A percentile compares a stretch with the other conserved stretches of the same genome.
Conservation (phyloP, 2,888 invertebrate species). For the Dorcus parallelipipedus region DNA sequence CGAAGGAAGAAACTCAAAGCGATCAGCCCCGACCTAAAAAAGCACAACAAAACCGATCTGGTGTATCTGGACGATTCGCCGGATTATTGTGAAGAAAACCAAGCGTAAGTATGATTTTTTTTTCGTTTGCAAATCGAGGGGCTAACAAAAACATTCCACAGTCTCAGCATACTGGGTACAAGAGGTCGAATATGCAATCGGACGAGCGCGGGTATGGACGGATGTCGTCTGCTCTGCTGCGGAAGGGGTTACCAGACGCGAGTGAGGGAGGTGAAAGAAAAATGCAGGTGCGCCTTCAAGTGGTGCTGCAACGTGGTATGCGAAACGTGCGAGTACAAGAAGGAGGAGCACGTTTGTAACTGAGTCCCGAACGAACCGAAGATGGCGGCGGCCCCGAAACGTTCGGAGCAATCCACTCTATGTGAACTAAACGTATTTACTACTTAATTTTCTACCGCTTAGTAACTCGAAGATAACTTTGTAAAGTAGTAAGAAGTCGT, state of each 20-base stretch:
- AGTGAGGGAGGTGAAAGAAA: slow-evolving; percentile 77
- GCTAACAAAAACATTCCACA: slow-evolving; percentile 40
- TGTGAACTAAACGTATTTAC: neutral
- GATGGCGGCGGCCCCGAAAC: neutral
- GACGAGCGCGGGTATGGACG: slow-evolving; percentile 81
- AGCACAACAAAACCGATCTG: slow-evolving; percentile 85
- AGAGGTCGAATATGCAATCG: slow-evolving; percentile 79
- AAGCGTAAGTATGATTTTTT: slow-evolving; percentile 59
- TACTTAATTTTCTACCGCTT: too few species aligned
- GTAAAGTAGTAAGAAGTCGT: too few species aligned
- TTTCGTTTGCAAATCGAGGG: too few species aligned
- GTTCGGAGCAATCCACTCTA: neutral
- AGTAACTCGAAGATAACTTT: neutral
- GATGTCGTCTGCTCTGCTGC: slow-evolving; percentile 83
- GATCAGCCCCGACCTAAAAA: slow-evolving; percentile 73
- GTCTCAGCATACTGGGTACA: slow-evolving; percentile 79
- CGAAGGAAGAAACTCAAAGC: slow-evolving; percentile 68
- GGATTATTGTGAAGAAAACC: slow-evolving; percentile 85
- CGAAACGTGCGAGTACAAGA: slow-evolving; percentile 73
- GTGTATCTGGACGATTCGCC: slow-evolving; percentile 89
- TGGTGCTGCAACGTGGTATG: slow-evolving; percentile 91
- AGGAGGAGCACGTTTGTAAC: slow-evolving; percentile 85
- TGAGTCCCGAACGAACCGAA: slow-evolving; percentile 44
- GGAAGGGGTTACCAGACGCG: slow-evolving; percentile 85
- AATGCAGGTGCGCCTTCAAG: slow-evolving; percentile 85